Evolutionary conservation across 1,140 invertebrate species (phyloP).

Genomic region (Drosophila orena): DNA sequence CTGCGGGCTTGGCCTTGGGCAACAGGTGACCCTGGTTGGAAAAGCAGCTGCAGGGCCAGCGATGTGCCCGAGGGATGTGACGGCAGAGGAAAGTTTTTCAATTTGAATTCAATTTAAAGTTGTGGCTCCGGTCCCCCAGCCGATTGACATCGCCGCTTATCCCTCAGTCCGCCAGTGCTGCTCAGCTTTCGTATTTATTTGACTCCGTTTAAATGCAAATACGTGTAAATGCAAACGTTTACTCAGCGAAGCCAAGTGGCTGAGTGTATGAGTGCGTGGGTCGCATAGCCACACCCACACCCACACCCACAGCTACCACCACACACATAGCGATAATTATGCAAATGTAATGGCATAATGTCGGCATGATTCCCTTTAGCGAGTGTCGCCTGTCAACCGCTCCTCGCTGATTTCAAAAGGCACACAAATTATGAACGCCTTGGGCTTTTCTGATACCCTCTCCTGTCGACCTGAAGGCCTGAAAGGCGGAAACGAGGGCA

Average conservation of each 20-base stretch:
- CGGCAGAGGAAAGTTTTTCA: constrained; percentile 39
- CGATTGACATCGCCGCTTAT: not conserved
- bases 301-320: constrained; percentile 26
- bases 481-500: not conserved
- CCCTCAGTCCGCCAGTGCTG: too few species aligned
- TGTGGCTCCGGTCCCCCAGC: not conserved
- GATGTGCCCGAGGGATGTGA: constrained; percentile 33
- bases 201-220: constrained; percentile 73
- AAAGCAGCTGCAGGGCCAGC: constrained; percentile 1
- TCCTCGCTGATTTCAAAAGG: constrained; percentile 65
- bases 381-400: constrained; percentile 52
- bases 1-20: not conserved
- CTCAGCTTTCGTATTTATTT: constrained; percentile 53
- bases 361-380: constrained; percentile 66
- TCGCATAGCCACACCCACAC: constrained; percentile 17
- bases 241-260: constrained; percentile 36
- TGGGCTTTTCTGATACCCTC: constrained; percentile 47
- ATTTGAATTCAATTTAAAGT: constrained; percentile 53
- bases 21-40: constrained; percentile 25
- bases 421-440: constrained; percentile 73
- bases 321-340: constrained; percentile 72
- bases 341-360: constrained; percentile 79
- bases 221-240: constrained; percentile 63
- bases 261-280: constrained; percentile 2
- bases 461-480: not conserved